Percentiles rank a stretch among this genome's conserved stretches.
Conservation (phyloP, 2,797 vertebrate genomes). For the Heteromormyrus szaboi region DNA sequence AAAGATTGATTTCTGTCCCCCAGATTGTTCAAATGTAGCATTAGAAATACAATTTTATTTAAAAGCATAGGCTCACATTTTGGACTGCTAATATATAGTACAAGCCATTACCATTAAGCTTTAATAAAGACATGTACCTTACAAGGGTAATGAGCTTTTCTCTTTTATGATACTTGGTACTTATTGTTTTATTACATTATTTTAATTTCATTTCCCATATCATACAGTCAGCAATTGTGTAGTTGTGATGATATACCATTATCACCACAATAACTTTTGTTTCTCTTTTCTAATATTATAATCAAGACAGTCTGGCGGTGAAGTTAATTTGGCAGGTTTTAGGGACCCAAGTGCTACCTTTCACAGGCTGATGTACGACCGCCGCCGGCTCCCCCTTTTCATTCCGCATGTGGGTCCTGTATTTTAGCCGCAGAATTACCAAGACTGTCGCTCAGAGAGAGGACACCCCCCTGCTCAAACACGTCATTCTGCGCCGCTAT, state of each 20-base stretch:
- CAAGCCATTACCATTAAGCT: background rate
- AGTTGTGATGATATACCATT: background rate
- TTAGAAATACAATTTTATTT: background rate
- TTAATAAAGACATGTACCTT: background rate
- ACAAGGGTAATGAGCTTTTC: background rate
- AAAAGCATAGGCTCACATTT: constrained; percentile 14
- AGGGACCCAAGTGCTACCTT: background rate
- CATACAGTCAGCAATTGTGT: background rate
- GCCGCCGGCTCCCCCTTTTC: background rate
- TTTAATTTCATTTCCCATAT: background rate
- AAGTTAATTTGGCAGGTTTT: background rate
- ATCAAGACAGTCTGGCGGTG: background rate
- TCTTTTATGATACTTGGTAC: background rate
- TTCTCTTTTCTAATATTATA: background rate
- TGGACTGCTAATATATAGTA: background rate
- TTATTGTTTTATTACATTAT: background rate
- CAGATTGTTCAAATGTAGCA: background rate
- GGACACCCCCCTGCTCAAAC: background rate
- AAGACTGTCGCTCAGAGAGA: background rate
- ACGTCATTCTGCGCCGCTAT: constrained; percentile 26
- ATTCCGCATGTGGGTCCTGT: background rate
- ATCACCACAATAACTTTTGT: background rate
- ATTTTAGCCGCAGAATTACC: background rate
- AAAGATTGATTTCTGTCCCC: constrained; percentile 2
- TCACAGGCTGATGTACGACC: background rate